Evolutionary conservation across 2,888 invertebrate species (phyloP).

Genomic region (Stenodema calcarata): DNA sequence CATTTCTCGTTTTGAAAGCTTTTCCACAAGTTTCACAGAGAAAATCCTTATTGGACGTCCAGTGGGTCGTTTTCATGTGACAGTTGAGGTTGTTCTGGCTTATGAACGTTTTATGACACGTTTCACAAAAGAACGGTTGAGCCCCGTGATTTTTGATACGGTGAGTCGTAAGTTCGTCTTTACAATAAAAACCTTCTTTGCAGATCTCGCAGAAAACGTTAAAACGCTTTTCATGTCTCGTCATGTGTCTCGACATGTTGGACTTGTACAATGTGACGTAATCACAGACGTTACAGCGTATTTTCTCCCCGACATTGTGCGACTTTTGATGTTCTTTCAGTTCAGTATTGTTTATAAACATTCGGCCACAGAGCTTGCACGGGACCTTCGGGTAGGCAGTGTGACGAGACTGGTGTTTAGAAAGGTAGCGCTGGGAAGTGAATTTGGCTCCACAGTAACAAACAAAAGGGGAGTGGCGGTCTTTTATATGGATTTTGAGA

Average conservation of each 20-base stretch:
- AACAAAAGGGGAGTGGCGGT: slow-evolving; percentile 14
- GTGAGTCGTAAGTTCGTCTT: slow-evolving; percentile 65
- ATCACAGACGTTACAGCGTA: slow-evolving; percentile 57
- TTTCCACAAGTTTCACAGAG: slow-evolving; percentile 65
- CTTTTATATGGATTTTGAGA: slow-evolving; percentile 35
- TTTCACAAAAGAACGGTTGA: slow-evolving; percentile 59
- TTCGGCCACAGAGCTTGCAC: slow-evolving; percentile 40
- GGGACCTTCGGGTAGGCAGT: slow-evolving; percentile 38
- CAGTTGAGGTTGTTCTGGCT: slow-evolving; percentile 61
- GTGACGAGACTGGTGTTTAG: slow-evolving; percentile 41
- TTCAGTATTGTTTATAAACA: slow-evolving; percentile 50
- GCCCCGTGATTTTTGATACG: slow-evolving; percentile 63
- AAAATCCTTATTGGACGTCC: slow-evolving; percentile 55
- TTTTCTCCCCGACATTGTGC: slow-evolving; percentile 64
- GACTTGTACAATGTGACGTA: slow-evolving; percentile 62
- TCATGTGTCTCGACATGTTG: slow-evolving; percentile 66
- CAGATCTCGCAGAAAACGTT: slow-evolving; percentile 61
- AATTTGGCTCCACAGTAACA: slow-evolving; percentile 51
- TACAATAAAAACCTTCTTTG: slow-evolving; percentile 61
- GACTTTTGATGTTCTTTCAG: slow-evolving; percentile 61
- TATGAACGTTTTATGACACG: slow-evolving; percentile 61
- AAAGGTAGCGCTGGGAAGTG: neutral
- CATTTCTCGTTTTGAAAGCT: slow-evolving; percentile 60
- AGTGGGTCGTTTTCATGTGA: slow-evolving; percentile 58
- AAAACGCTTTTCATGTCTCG: slow-evolving; percentile 67